A percentile compares a stretch with the other conserved stretches of the same genome.
These are phyloP conservation scores for Hofmannophila pseudospretella DNA, from an alignment of 2,888 invertebrate genomes.

Conservation along the genomic window DNA sequence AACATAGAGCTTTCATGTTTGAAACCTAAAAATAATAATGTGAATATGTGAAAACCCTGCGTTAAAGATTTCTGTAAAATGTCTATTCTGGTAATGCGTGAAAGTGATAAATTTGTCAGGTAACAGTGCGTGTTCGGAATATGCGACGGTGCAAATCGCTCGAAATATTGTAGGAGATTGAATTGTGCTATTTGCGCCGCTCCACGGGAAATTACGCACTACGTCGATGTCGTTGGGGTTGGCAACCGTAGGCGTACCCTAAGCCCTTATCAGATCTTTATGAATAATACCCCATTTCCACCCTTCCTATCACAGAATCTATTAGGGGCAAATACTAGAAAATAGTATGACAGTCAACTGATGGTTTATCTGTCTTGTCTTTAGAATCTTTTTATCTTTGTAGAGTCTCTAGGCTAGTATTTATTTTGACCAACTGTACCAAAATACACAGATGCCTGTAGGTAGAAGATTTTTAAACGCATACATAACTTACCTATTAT, in stretches of 20 bases:
- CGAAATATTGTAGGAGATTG: slow-evolving; percentile 64
- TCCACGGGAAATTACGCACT: slow-evolving; percentile 46
- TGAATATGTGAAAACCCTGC: too few relatives aligned
- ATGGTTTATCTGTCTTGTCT: too few relatives aligned
- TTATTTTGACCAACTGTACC: too few relatives aligned
- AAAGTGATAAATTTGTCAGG: slow-evolving; percentile 72
- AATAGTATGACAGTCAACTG: too few relatives aligned
- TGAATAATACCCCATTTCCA: slow-evolving; percentile 26
- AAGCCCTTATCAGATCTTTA: slow-evolving; percentile 21
- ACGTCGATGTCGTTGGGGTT: slow-evolving; percentile 20
- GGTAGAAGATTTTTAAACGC: too few relatives aligned
- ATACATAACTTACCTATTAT: too few relatives aligned
- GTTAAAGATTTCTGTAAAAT: neutral
- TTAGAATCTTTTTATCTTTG: too few relatives aligned
- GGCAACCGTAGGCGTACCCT: slow-evolving; percentile 11
- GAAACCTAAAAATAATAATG: too few relatives aligned
- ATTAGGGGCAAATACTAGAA: slow-evolving; percentile 9
- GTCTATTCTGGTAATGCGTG: slow-evolving; percentile 26
- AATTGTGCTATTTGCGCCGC: slow-evolving; percentile 34
- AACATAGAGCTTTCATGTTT: too few relatives aligned
- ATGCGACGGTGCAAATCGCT: slow-evolving; percentile 52
- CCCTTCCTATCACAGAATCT: slow-evolving; percentile 13
- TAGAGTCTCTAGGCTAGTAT: too few relatives aligned
- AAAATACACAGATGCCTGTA: too few relatives aligned
- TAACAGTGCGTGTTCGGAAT: slow-evolving; percentile 64